Percentiles rank a stretch among this genome's conserved stretches.
phyloP scores from a whole-genome alignment of 2,113 vertebrate species.

The Axis porcinus region DNA sequence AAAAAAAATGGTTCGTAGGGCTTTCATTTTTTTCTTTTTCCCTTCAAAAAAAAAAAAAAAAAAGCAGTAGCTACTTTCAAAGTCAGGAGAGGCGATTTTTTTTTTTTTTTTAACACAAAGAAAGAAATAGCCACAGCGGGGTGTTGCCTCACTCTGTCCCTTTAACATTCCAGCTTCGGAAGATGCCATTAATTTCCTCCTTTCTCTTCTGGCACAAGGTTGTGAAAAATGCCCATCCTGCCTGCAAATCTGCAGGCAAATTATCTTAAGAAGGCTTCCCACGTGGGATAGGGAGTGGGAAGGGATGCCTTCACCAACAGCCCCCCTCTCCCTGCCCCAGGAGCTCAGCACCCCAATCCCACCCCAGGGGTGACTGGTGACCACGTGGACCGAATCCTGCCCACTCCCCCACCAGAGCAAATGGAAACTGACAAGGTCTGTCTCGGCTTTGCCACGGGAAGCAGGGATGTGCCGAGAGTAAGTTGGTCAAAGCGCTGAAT shows the following conservation, averaged over 20 bases:
- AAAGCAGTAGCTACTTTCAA: slow-evolving; percentile 76
- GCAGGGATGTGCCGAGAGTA: slow-evolving; percentile 73
- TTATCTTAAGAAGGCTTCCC: not conserved
- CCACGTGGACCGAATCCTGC: not conserved
- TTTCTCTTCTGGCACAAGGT: not conserved
- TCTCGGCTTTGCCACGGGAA: slow-evolving; percentile 56
- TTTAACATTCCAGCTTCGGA: slow-evolving; percentile 68
- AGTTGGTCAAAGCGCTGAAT: slow-evolving; percentile 84
- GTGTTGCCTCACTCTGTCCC: slow-evolving; percentile 67
- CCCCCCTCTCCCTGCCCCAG: fast-evolving
- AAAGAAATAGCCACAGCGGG: slow-evolving; percentile 71
- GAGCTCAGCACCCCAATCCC: fast-evolving
- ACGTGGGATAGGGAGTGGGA: not conserved
- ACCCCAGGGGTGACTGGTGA: slow-evolving; percentile 15
- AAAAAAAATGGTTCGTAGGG: slow-evolving; percentile 68
- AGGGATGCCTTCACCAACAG: fast-evolving
- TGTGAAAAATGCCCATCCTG: not conserved
- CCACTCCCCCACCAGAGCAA: not conserved
- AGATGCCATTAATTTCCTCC: slow-evolving; percentile 69
- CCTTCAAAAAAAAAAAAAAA: slow-evolving; percentile 56
- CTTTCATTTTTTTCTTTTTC: slow-evolving; percentile 76
- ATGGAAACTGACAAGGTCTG: slow-evolving; percentile 25
- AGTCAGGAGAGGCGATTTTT: slow-evolving; percentile 65
- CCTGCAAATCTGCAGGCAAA: not conserved
- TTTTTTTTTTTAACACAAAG: slow-evolving; percentile 70